These are phyloP conservation scores for Cervus canadensis DNA, from an alignment of 2,113 vertebrate species.

Conservation along the genomic window DNA sequence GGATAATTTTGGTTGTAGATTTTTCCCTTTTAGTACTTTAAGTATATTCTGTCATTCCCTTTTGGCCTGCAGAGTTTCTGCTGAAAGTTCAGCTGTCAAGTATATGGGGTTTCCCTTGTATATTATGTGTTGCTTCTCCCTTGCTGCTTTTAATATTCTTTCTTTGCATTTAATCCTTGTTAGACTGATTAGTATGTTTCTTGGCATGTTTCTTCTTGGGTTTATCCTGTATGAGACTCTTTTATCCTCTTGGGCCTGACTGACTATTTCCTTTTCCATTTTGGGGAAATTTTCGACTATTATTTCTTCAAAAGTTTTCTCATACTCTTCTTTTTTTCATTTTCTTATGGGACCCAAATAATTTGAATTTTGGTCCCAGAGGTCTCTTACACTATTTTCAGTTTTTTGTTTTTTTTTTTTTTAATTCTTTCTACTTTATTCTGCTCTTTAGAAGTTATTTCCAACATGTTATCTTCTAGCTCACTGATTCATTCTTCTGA, in stretches of 20 bases:
- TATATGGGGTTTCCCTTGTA: neutral
- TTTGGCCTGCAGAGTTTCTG: neutral
- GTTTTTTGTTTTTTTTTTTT: neutral
- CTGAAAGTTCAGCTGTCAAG: neutral
- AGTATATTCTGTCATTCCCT: neutral
- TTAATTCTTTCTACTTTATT: neutral
- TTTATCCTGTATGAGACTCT: neutral
- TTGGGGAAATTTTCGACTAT: neutral
- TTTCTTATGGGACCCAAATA: neutral
- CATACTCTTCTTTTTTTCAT: neutral
- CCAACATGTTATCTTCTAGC: neutral
- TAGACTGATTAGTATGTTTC: neutral
- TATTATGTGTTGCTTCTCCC: neutral
- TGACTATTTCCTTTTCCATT: neutral
- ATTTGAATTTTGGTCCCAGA: neutral
- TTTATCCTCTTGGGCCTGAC: neutral
- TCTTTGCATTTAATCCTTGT: neutral
- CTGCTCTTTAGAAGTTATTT: neutral
- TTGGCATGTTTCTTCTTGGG: neutral
- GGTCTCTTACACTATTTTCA: neutral
- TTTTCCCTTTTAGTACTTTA: neutral
- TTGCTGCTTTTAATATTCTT: neutral
- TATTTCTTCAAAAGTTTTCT: neutral
- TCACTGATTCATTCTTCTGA: neutral
- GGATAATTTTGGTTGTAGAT: neutral